Evolutionary conservation across 1,140 invertebrate genomes (phyloP).

Genomic region (Trichonephila clavipes): DNA sequence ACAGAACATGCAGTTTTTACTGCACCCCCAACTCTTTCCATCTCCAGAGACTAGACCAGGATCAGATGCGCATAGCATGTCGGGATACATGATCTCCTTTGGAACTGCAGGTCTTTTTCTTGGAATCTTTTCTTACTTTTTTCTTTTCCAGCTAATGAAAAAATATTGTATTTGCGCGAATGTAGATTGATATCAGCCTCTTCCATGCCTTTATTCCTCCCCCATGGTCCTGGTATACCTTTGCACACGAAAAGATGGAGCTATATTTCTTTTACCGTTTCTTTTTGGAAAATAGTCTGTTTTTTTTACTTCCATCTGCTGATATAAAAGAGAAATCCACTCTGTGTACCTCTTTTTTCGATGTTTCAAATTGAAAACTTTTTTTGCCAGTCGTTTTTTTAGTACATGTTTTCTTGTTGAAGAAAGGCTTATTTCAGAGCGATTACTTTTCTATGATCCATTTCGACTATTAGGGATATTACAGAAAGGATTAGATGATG

Average conservation of each 20-base stretch:
- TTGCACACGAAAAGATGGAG: neutral
- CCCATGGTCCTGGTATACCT: neutral
- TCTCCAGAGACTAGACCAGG: constrained; percentile 9
- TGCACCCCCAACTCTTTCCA: neutral
- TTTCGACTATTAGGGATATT: neutral
- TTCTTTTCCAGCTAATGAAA: constrained; percentile 56
- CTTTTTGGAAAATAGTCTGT: neutral
- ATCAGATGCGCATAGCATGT: constrained; percentile 12
- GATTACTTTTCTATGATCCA: neutral
- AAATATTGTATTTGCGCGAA: constrained; percentile 68
- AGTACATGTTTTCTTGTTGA: neutral
- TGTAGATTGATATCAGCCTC: constrained; percentile 52
- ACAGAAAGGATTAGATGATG: neutral
- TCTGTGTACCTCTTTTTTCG: neutral
- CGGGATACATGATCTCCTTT: constrained; percentile 51
- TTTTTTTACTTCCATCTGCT: neutral
- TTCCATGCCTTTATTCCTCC: neutral
- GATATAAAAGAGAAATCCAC: neutral
- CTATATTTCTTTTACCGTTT: constrained; percentile 10
- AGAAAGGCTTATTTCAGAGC: neutral
- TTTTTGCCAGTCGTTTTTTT: neutral
- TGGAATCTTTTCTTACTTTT: neutral
- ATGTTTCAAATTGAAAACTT: constrained; percentile 15
- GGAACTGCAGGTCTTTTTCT: constrained; percentile 9
- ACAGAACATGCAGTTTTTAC: constrained; percentile 17